Conservation (phyloP, 2,888 invertebrate genomes). For the Nephrotoma guestfalica region DNA sequence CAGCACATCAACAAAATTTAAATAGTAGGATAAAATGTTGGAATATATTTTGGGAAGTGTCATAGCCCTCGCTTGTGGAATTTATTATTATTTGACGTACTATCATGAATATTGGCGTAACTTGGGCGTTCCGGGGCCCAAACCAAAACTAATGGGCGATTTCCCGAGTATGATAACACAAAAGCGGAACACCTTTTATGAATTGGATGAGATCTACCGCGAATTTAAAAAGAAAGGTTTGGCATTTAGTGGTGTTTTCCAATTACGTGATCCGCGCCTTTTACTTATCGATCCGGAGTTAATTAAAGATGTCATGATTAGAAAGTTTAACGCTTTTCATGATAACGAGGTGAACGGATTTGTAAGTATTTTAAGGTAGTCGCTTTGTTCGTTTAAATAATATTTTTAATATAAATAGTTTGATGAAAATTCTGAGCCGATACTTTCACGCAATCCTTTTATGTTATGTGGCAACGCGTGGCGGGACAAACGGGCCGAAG, state of each 20-base stretch:
- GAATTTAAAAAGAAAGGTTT: constrained; percentile 18
- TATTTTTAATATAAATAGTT: constrained; percentile 20
- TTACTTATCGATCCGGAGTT: constrained; percentile 27
- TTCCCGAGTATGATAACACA: constrained; percentile 13
- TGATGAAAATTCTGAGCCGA: constrained; percentile 31
- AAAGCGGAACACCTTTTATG: constrained; percentile 16
- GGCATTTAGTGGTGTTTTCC: constrained; percentile 30
- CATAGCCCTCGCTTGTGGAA: too few relatives aligned
- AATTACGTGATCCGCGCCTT: constrained; percentile 23
- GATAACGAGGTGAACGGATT: constrained; percentile 17
- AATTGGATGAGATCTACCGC: constrained; percentile 21
- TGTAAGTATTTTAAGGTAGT: too few relatives aligned
- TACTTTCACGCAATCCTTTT: constrained; percentile 36
- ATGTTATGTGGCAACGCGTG: constrained; percentile 33
- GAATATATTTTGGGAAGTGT: too few relatives aligned
- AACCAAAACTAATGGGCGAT: constrained; percentile 21
- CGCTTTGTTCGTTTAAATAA: too few relatives aligned
- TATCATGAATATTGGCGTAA: constrained; percentile 22
- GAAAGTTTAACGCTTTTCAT: constrained; percentile 30
- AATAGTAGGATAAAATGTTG: too few relatives aligned
- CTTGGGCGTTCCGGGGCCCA: constrained; percentile 20
- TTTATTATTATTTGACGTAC: constrained; percentile 13
- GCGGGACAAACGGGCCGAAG: constrained; percentile 33
- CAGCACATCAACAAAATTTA: too few relatives aligned
- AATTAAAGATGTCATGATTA: constrained; percentile 27